These are phyloP conservation scores for Sebastes dallii DNA, from an alignment of 2,797 vertebrate species.

Conservation along the genomic window DNA sequence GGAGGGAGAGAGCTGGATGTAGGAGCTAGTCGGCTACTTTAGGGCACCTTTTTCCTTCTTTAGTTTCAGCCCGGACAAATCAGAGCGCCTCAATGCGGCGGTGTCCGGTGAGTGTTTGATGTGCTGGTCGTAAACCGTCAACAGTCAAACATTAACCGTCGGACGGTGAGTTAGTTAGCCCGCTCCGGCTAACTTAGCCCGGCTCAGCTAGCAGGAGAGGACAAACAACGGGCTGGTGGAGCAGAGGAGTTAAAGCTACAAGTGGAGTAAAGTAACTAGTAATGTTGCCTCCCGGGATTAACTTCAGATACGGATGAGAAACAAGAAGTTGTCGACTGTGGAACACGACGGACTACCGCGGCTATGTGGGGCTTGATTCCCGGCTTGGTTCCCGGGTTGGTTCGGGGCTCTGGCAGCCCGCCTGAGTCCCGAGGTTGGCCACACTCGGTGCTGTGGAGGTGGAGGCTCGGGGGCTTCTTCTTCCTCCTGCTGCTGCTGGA, in stretches of 20 bases:
- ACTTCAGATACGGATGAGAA: constrained; percentile 82
- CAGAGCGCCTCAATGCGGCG: not conserved
- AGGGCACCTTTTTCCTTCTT: not conserved
- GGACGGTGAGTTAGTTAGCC: constrained; percentile 73
- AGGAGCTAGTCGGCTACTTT: constrained; percentile 35
- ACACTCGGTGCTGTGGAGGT: constrained; percentile 72
- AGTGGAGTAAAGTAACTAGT: constrained; percentile 55
- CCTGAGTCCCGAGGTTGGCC: constrained; percentile 71
- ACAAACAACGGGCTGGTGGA: constrained; percentile 51
- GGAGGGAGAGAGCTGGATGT: constrained; percentile 65
- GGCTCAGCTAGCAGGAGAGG: constrained; percentile 39
- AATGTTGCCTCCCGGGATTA: constrained; percentile 80
- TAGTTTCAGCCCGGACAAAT: not conserved
- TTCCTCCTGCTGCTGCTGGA: constrained; percentile 80
- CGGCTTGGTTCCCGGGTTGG: not conserved
- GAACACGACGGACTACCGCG: constrained; percentile 55
- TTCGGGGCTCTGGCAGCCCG: constrained; percentile 62
- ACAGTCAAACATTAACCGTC: not conserved
- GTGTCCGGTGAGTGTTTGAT: not conserved
- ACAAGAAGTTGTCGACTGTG: constrained; percentile 37
- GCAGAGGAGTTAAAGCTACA: not conserved
- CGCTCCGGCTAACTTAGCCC: constrained; percentile 68
- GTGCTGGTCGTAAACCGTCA: constrained; percentile 29
- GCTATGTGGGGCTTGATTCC: constrained; percentile 72
- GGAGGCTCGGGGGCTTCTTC: constrained; percentile 77